Evolutionary conservation across 1,140 invertebrate species (phyloP).

Genomic region (Pantala flavescens): DNA sequence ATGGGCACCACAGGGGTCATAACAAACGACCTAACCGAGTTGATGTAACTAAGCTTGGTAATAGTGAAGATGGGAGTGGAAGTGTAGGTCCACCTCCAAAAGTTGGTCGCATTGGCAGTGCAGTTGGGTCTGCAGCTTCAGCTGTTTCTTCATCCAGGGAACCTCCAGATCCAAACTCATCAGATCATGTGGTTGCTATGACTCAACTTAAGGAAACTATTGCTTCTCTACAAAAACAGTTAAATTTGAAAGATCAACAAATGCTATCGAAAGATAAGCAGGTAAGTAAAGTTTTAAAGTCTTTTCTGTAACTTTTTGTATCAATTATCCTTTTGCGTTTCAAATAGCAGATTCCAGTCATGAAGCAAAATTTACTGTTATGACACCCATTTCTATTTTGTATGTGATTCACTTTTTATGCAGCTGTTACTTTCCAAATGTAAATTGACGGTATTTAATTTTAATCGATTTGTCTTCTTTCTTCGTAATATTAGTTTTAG

Average conservation of each 20-base stretch:
- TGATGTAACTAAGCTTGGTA: conserved; percentile 54
- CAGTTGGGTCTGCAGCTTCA: conserved; percentile 23
- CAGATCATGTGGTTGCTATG: conserved; percentile 87
- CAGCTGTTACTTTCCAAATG: too few relatives aligned
- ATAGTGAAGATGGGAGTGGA: conserved; percentile 33
- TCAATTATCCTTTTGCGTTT: too few relatives aligned
- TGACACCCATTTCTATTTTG: too few relatives aligned
- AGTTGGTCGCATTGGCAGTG: conserved; percentile 33
- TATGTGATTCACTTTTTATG: too few relatives aligned
- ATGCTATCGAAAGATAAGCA: conserved; percentile 83
- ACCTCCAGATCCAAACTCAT: conserved; percentile 67
- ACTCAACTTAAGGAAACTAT: conserved; percentile 91
- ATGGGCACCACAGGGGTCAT: conserved; percentile 36
- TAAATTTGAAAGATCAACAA: conserved; percentile 73
- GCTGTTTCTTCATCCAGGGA: conserved; percentile 24
- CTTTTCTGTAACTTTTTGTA: too few relatives aligned
- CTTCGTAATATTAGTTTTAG: too few relatives aligned
- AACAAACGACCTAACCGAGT: conserved; percentile 62
- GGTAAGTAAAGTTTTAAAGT: conserved; percentile 41
- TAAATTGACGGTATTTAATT: too few relatives aligned
- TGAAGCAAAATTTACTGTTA: too few relatives aligned
- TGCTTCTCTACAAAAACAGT: conserved; percentile 80
- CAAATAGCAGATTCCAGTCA: too few relatives aligned
- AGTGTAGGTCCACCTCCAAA: conserved; percentile 37
- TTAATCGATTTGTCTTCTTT: too few relatives aligned